phyloP scores from a whole-genome alignment of 2,113 vertebrate genomes.

The Epinephelus moara region DNA sequence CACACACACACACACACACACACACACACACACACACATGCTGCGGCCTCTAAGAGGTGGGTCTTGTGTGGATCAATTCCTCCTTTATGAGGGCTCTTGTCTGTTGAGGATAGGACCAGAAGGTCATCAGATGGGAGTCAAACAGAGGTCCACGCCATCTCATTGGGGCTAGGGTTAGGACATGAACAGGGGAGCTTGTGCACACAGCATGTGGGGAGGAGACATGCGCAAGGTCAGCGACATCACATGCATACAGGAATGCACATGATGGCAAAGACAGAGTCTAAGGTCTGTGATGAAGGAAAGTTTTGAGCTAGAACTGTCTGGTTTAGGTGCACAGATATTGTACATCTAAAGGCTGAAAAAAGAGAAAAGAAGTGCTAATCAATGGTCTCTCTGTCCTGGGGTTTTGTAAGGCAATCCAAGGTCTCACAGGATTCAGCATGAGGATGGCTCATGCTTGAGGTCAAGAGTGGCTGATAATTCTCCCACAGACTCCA shows the following conservation, averaged over 20 bases:
- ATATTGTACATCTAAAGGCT: slow-evolving; percentile 58
- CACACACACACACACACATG: slow-evolving; percentile 24
- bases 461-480: slow-evolving; percentile 71
- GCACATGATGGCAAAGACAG: slow-evolving; percentile 53
- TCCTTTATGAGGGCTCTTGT: slow-evolving; percentile 80
- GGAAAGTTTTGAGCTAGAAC: slow-evolving; percentile 32
- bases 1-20: slow-evolving; percentile 25
- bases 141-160: slow-evolving; percentile 55
- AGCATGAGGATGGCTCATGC: slow-evolving; percentile 73
- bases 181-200: slow-evolving; percentile 61
- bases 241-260: slow-evolving; percentile 65
- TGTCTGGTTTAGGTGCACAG: slow-evolving; percentile 53
- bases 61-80: slow-evolving; percentile 80
- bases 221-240: slow-evolving; percentile 36
- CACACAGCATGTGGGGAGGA: slow-evolving; percentile 44
- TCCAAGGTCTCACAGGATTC: slow-evolving; percentile 74
- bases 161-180: slow-evolving; percentile 49
- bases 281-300: slow-evolving; percentile 43
- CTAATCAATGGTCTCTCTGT: slow-evolving; percentile 80
- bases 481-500: slow-evolving; percentile 66
- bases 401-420: slow-evolving; percentile 66
- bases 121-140: slow-evolving; percentile 85
- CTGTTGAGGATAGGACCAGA: slow-evolving; percentile 73
- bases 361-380: slow-evolving; percentile 43
- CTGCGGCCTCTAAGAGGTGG: slow-evolving; percentile 58